These are phyloP conservation scores for Drymodes brunneopygia DNA, from an alignment of 2,113 vertebrate species.

Conservation along the genomic window DNA sequence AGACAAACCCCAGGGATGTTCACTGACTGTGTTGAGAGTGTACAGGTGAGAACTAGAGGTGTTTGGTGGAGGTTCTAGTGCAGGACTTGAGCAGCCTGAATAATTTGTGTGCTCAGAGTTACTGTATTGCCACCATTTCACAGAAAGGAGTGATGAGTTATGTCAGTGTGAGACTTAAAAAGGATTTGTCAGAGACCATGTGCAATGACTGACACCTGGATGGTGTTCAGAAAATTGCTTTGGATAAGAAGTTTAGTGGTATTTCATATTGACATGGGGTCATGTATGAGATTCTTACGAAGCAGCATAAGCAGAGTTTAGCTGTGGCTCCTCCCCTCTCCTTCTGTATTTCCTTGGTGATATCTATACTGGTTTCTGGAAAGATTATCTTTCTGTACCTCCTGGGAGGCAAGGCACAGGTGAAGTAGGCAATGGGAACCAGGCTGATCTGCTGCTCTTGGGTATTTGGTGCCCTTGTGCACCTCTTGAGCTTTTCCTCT, in stretches of 20 bases:
- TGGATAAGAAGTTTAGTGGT: neutral
- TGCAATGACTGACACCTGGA: neutral
- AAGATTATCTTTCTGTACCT: neutral
- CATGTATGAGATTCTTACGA: accelerated
- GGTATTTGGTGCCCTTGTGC: neutral
- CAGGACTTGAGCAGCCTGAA: neutral
- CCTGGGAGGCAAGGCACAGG: neutral
- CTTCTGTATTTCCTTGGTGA: neutral
- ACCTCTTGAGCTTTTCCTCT: neutral
- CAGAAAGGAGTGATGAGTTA: neutral
- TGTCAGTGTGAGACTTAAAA: neutral
- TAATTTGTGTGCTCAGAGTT: neutral
- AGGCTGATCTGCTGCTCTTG: neutral
- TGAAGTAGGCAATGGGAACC: too few species aligned
- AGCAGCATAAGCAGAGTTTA: neutral
- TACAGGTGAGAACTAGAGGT: neutral
- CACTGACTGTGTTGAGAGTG: neutral
- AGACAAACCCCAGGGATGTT: neutral
- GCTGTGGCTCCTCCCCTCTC: neutral
- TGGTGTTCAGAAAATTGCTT: neutral
- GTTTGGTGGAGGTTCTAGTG: neutral
- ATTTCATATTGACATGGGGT: neutral
- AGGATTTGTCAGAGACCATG: neutral
- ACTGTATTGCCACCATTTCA: neutral
- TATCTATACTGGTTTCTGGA: neutral